Evolutionary conservation across 2,888 invertebrate genomes (phyloP).

Genomic region (Hydraecia micacea): DNA sequence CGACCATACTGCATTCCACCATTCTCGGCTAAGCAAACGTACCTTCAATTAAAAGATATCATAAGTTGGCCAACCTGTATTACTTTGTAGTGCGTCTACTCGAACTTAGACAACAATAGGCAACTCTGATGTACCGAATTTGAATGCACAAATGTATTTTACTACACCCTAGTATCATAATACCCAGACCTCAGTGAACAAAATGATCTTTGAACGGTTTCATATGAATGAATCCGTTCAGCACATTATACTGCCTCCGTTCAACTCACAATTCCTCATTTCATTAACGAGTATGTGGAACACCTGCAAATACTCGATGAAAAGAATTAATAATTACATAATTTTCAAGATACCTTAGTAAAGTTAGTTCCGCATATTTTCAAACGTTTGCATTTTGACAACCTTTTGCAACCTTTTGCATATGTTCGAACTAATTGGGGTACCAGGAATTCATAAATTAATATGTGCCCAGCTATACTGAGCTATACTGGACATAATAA

Average conservation of each 20-base stretch:
- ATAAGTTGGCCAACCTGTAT: conserved; percentile 20
- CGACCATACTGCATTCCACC: conserved; percentile 66
- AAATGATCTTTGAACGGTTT: neutral
- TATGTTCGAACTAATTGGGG: neutral
- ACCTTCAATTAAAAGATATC: conserved; percentile 66
- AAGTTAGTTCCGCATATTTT: neutral
- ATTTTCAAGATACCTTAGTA: too few relatives aligned
- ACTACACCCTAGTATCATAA: neutral
- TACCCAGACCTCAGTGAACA: neutral
- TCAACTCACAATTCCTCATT: neutral
- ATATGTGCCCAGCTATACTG: neutral
- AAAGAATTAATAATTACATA: neutral
- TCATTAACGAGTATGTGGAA: conserved; percentile 1
- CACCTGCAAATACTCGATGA: neutral
- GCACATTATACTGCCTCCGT: too few relatives aligned
- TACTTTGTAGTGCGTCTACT: neutral
- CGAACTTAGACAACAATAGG: neutral
- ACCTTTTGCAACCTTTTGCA: too few relatives aligned
- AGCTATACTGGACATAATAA: neutral
- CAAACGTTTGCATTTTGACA: too few relatives aligned
- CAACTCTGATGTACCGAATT: neutral
- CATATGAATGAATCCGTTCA: neutral
- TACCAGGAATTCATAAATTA: neutral
- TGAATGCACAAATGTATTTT: neutral
- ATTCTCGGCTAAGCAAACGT: conserved; percentile 74